phyloP scores from a whole-genome alignment of 2,888 invertebrate species.

The Asteroscopus sphinx region DNA sequence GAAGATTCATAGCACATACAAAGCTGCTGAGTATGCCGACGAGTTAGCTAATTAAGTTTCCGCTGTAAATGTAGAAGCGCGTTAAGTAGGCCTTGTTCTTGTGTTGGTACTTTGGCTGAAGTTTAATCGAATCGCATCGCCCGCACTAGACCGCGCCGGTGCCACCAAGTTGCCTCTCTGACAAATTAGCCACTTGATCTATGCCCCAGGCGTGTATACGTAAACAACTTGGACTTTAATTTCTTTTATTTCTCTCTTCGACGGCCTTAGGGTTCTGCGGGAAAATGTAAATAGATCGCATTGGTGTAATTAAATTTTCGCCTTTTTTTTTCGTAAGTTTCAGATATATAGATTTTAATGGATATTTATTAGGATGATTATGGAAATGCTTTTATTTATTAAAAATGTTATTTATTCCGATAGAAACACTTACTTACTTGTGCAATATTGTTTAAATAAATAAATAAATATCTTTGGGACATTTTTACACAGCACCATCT shows the following conservation, averaged over 20 bases:
- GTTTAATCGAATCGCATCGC: constrained; percentile 88
- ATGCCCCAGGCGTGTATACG: constrained; percentile 74
- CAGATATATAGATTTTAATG: too few species aligned
- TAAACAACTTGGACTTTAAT: constrained; percentile 76
- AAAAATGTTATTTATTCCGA: too few species aligned
- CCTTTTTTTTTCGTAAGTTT: too few species aligned
- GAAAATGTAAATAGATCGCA: constrained; percentile 28
- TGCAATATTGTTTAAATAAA: too few species aligned
- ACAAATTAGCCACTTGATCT: constrained; percentile 87
- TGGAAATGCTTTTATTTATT: too few species aligned
- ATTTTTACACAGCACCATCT: too few species aligned
- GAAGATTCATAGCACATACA: constrained; percentile 55
- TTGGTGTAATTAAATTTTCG: not conserved
- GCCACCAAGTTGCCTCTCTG: constrained; percentile 77
- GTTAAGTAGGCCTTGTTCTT: constrained; percentile 82
- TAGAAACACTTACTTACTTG: too few species aligned
- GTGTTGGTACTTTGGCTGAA: constrained; percentile 79
- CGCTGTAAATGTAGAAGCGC: constrained; percentile 78
- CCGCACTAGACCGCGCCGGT: constrained; percentile 71
- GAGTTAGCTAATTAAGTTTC: constrained; percentile 86
- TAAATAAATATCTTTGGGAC: too few species aligned
- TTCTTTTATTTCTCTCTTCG: constrained; percentile 67
- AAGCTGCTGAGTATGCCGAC: constrained; percentile 65
- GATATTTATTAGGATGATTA: too few species aligned
- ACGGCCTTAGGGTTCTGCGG: constrained; percentile 43